Conservation (phyloP, 2,113 vertebrate genomes). For the Pterocles gutturalis region DNA sequence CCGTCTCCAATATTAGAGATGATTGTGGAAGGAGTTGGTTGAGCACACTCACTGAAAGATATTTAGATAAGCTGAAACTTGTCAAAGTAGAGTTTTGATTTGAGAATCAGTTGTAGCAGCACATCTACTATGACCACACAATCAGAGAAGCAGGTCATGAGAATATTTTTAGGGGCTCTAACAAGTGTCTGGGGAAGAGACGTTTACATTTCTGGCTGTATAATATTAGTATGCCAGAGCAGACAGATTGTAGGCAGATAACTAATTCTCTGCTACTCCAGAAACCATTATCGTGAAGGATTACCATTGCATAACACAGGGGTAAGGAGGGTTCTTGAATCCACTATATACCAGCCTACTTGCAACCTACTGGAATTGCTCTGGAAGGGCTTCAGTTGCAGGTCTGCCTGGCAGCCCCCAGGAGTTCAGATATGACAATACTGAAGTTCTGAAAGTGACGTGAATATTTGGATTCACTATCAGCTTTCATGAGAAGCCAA, state of each 20-base stretch:
- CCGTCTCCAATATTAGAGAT: neutral
- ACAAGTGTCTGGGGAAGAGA: neutral
- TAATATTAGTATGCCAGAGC: neutral
- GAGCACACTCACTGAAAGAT: neutral
- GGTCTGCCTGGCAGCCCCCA: neutral
- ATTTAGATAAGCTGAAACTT: neutral
- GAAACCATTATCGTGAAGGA: neutral
- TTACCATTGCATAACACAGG: neutral
- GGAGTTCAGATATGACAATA: neutral
- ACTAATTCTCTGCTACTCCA: neutral
- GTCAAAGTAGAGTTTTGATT: neutral
- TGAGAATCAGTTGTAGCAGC: neutral
- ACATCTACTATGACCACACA: neutral
- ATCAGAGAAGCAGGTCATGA: neutral
- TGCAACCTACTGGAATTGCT: neutral
- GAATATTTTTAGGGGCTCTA: neutral
- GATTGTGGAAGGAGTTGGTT: neutral
- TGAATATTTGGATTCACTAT: neutral
- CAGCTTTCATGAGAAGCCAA: neutral
- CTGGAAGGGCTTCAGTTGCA: neutral
- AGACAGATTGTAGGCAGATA: neutral
- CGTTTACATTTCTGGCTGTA: neutral
- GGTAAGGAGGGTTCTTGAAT: neutral
- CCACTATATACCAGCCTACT: neutral
- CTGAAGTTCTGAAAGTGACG: neutral